Conservation (phyloP, 2,888 invertebrate species). For the Amblyteles armatorius region DNA sequence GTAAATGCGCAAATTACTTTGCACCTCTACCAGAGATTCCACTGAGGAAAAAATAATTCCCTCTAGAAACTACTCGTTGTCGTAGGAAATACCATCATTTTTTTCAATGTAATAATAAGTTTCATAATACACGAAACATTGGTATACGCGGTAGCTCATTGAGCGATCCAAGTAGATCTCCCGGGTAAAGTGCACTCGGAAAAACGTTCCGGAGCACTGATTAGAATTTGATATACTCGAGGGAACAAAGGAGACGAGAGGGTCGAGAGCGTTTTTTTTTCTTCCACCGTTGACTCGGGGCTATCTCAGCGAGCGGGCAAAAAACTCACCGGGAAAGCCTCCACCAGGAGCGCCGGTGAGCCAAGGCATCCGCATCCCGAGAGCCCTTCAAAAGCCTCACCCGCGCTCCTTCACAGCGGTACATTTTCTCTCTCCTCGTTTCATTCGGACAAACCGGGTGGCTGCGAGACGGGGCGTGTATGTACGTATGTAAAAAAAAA, state of each 20-base stretch:
- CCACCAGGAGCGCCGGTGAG: constrained; percentile 1
- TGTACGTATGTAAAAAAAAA: constrained; percentile 42
- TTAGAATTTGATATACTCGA: constrained; percentile 48
- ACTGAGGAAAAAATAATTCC: too few relatives aligned
- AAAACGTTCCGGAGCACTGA: constrained; percentile 37
- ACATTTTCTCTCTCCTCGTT: constrained; percentile 48
- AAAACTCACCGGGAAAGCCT: constrained; percentile 42
- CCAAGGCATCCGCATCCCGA: constrained; percentile 1
- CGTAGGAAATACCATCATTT: too few relatives aligned
- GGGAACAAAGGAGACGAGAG: constrained; percentile 12
- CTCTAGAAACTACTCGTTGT: too few relatives aligned
- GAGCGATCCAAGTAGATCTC: constrained; percentile 42
- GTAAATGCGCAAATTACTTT: too few relatives aligned
- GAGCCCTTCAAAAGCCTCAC: constrained; percentile 53
- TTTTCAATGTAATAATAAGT: background rate
- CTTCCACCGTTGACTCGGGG: constrained; percentile 7
- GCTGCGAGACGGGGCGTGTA: background rate
- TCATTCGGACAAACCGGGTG: constrained; percentile 46
- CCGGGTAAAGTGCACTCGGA: constrained; percentile 28
- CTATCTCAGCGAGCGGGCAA: constrained; percentile 6
- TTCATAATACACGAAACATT: background rate
- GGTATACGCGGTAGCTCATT: background rate
- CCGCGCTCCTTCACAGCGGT: constrained; percentile 23
- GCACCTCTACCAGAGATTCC: background rate
- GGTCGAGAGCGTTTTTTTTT: constrained; percentile 17